Percentiles rank a stretch among this genome's conserved stretches.
phyloP scores from a whole-genome alignment of 2,797 vertebrate species.

The Myotis planiceps region DNA sequence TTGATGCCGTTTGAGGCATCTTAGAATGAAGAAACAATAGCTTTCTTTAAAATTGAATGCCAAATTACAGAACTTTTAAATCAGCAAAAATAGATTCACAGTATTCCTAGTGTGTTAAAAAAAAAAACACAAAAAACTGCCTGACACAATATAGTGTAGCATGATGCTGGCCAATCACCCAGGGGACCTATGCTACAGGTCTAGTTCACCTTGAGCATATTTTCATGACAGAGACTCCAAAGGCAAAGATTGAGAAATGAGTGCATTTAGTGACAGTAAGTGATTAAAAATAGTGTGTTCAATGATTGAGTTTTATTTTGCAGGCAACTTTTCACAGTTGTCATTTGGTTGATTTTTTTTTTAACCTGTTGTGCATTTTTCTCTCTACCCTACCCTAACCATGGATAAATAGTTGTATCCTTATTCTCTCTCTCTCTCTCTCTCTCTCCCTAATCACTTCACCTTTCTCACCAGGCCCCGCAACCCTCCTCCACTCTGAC shows the following conservation, averaged over 20 bases:
- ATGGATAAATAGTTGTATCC: background rate
- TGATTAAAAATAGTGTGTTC: background rate
- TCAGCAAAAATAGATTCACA: slow-evolving; percentile 20
- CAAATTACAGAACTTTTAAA: slow-evolving; percentile 52
- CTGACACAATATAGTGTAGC: background rate
- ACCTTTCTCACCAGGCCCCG: background rate
- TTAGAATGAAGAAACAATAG: slow-evolving; percentile 20
- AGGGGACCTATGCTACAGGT: background rate
- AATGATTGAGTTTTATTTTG: background rate
- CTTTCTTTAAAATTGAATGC: background rate
- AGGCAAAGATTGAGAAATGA: background rate
- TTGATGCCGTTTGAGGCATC: background rate
- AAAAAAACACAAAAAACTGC: background rate
- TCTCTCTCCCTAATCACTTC: background rate
- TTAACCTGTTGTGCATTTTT: background rate
- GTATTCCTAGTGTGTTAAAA: background rate
- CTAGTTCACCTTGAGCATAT: background rate
- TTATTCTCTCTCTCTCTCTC: background rate
- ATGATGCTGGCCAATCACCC: background rate
- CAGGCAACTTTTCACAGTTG: background rate
- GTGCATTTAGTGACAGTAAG: background rate
- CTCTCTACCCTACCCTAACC: background rate
- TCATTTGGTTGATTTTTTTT: background rate
- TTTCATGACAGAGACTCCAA: background rate
- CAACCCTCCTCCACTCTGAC: background rate